phyloP scores from a whole-genome alignment of 2,113 vertebrate genomes.

The Spheniscus mendiculus region DNA sequence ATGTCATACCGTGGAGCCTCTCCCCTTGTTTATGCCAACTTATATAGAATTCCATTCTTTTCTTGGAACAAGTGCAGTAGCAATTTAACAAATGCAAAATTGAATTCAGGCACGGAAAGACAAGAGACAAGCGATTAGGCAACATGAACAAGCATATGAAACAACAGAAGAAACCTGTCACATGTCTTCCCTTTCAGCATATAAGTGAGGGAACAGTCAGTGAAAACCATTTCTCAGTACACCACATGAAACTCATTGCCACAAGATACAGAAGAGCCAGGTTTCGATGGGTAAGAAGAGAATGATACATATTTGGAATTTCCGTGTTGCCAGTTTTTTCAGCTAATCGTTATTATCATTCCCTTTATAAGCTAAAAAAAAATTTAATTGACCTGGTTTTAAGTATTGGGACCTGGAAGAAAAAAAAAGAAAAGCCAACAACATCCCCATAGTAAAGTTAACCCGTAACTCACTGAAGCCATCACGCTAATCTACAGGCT shows the following conservation, averaged over 20 bases:
- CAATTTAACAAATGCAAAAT: background rate
- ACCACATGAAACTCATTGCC: background rate
- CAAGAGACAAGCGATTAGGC: background rate
- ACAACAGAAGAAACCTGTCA: background rate
- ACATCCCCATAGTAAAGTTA: background rate
- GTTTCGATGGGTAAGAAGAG: background rate
- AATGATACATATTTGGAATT: background rate
- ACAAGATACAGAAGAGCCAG: background rate
- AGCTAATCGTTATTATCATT: background rate
- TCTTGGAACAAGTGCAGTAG: background rate
- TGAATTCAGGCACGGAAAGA: background rate
- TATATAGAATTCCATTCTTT: fast-evolving
- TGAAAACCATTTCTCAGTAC: background rate
- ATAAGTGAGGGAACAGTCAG: background rate
- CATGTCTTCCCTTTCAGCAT: background rate
- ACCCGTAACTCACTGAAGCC: background rate
- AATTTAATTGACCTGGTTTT: background rate
- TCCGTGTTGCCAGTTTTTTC: background rate
- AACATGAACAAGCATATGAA: background rate
- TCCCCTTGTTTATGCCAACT: background rate
- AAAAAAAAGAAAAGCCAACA: too few species aligned
- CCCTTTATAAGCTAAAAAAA: background rate
- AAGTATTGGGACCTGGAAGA: background rate
- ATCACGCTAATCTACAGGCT: fast-evolving
- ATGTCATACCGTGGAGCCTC: background rate